phyloP scores from a whole-genome alignment of 1,140 invertebrate genomes.

The Bombus cullumanus region DNA sequence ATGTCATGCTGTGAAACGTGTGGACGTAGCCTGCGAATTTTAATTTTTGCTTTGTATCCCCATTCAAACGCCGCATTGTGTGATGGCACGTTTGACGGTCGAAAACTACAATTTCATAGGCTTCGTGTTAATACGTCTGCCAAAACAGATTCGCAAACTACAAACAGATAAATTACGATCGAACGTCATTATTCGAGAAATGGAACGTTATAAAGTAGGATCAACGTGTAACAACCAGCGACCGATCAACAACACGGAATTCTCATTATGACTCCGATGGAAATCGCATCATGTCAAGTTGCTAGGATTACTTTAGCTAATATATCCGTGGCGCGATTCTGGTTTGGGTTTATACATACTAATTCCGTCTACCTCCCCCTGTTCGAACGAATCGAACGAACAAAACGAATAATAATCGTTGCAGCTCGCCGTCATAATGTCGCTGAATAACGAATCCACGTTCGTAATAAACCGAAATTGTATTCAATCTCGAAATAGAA shows the following conservation, averaged over 20 bases:
- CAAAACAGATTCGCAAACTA: background rate
- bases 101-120: background rate
- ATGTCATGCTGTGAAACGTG: too few relatives aligned
- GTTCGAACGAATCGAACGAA: background rate
- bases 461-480: slow-evolving; percentile 40
- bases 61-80: too few relatives aligned
- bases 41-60: too few relatives aligned
- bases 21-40: too few relatives aligned
- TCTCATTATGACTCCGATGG: slow-evolving; percentile 4
- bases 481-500: slow-evolving; percentile 50
- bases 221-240: background rate
- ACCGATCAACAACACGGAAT: background rate
- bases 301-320: slow-evolving; percentile 12
- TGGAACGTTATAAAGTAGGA: slow-evolving; percentile 10
- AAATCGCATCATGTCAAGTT: slow-evolving; percentile 6
- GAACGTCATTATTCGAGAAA: slow-evolving; percentile 13
- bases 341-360: slow-evolving; percentile 11
- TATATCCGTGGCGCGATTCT: background rate
- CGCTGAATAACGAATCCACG: slow-evolving; percentile 7
- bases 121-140: background rate
- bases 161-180: background rate
- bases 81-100: background rate
- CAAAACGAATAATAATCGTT: background rate
- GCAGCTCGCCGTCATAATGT: too few relatives aligned
- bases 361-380: background rate